Evolutionary conservation across 2,797 vertebrate genomes (phyloP).

Genomic region (Falco naumanni): DNA sequence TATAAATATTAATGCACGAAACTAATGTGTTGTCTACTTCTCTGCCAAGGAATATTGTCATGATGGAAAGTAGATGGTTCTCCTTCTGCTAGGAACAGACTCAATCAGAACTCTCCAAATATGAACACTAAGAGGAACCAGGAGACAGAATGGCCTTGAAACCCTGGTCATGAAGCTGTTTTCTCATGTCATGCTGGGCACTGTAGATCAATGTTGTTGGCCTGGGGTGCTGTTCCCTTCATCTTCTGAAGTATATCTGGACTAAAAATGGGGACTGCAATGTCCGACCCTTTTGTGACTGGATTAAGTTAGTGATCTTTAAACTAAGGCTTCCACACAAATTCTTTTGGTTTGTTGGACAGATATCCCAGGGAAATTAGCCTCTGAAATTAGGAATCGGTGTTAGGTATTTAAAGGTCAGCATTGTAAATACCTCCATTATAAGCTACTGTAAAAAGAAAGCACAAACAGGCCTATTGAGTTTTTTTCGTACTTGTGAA

Average conservation of each 20-base stretch:
- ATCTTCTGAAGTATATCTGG: neutral
- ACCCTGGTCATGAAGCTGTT: neutral
- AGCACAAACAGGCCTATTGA: neutral
- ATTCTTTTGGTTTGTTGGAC: neutral
- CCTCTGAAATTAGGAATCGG: neutral
- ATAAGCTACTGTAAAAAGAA: neutral
- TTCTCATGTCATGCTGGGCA: neutral
- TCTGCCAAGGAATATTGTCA: neutral
- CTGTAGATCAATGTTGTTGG: neutral
- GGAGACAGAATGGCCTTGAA: neutral
- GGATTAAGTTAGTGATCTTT: neutral
- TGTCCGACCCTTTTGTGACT: neutral
- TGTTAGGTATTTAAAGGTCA: neutral
- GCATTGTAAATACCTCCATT: neutral
- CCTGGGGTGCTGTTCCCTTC: neutral
- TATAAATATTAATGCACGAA: conserved; percentile 23
- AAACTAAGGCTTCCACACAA: neutral
- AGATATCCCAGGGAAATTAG: neutral
- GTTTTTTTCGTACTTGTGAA: neutral
- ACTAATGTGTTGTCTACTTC: neutral
- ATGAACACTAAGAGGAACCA: neutral
- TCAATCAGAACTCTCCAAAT: neutral
- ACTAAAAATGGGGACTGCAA: neutral
- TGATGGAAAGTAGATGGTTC: neutral
- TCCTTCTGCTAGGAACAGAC: neutral